These are phyloP conservation scores for Epinotia ramella DNA, from an alignment of 2,888 invertebrate genomes.

Conservation along the genomic window DNA sequence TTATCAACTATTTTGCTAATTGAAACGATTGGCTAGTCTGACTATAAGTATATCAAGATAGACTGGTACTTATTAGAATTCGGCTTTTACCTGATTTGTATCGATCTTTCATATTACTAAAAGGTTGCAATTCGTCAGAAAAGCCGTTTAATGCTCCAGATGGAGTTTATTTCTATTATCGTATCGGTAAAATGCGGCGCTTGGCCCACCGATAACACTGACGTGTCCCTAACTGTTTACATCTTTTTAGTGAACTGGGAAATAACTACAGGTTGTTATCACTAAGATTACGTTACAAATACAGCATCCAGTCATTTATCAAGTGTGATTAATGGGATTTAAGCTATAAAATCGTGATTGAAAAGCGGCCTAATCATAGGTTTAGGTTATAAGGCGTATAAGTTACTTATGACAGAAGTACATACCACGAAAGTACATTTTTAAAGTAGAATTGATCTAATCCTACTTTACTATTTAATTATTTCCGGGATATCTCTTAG, in stretches of 20 bases:
- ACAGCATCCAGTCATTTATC: background rate
- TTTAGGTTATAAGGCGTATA: constrained; percentile 44
- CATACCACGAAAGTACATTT: constrained; percentile 68
- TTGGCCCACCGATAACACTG: constrained; percentile 55
- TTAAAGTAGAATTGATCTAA: constrained; percentile 51
- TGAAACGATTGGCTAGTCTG: background rate
- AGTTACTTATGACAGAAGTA: constrained; percentile 44
- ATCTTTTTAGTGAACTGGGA: constrained; percentile 3
- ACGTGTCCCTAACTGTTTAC: constrained; percentile 66
- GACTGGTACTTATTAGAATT: background rate
- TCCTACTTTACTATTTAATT: constrained; percentile 48
- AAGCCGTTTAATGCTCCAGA: background rate
- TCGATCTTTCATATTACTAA: background rate
- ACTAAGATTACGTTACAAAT: background rate
- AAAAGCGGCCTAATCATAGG: constrained; percentile 38
- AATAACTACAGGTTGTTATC: background rate
- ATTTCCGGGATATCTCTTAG: constrained; percentile 44
- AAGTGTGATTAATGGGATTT: background rate
- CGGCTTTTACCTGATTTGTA: background rate
- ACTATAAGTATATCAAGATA: too few relatives aligned
- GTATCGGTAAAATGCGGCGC: constrained; percentile 22
- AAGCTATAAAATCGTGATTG: constrained; percentile 13
- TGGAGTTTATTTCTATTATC: background rate
- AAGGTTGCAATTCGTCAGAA: background rate
- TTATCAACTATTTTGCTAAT: background rate